A percentile compares a stretch with the other conserved stretches of the same genome.
Evolutionary conservation across 2,797 vertebrate genomes (phyloP).

Genomic region (Monodelphis domestica): DNA sequence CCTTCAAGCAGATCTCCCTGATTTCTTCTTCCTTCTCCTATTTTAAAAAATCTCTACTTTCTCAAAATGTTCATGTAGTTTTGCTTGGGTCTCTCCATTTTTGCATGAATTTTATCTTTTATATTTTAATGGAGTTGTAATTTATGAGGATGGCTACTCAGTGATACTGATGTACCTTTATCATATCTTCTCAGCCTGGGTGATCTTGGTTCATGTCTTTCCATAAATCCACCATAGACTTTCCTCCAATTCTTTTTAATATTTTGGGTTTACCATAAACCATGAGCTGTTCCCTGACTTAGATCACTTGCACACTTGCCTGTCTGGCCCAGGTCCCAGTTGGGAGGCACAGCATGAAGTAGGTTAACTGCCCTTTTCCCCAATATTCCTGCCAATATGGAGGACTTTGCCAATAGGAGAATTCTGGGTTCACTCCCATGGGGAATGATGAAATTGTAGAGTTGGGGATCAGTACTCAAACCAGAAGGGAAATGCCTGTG

Average conservation of each 20-base stretch:
- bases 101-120: not conserved
- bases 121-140: not conserved
- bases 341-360: not conserved
- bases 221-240: not conserved
- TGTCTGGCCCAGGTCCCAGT: not conserved
- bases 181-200: not conserved
- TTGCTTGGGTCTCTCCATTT: not conserved
- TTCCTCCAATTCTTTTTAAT: not conserved
- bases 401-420: not conserved
- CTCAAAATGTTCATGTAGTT: not conserved
- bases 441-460: not conserved
- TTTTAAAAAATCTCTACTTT: not conserved
- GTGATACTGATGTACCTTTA: not conserved
- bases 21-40: not conserved
- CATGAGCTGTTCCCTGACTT: not conserved
- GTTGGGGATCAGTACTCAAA: not conserved
- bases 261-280: not conserved
- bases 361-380: not conserved
- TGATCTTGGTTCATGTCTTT: not conserved
- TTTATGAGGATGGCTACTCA: not conserved
- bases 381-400: not conserved
- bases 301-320: not conserved
- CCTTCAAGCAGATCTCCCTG: not conserved
- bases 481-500: not conserved
- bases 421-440: not conserved